Conservation (phyloP, 2,888 invertebrate species). For the Synergus japonicus region DNA sequence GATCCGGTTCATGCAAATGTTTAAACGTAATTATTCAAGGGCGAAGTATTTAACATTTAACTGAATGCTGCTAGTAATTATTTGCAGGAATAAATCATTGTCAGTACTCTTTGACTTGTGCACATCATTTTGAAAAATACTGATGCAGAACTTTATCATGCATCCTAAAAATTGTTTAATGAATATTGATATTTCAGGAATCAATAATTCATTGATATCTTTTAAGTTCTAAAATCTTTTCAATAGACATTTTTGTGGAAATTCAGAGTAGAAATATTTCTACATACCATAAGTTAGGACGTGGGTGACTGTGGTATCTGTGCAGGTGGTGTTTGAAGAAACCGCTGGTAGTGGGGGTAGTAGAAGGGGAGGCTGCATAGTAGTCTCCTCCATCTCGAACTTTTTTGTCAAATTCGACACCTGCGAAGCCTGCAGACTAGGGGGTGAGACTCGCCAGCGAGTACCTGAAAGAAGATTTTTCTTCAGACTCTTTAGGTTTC, state of each 20-base stretch:
- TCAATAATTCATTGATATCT: not conserved
- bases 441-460: slow-evolving; percentile 1
- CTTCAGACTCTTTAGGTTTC: not conserved
- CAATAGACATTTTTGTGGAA: not conserved
- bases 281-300: slow-evolving; percentile 80
- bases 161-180: no score
- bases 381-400: slow-evolving; percentile 21
- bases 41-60: not conserved
- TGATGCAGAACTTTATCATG: not conserved
- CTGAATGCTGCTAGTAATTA: not conserved
- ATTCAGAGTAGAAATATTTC: slow-evolving; percentile 39
- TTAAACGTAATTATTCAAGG: not conserved
- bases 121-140: not conserved
- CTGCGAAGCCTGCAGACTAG: slow-evolving; percentile 41
- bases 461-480: slow-evolving; percentile 23
- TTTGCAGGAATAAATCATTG: not conserved
- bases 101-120: no score
- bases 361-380: slow-evolving; percentile 35
- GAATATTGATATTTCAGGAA: not conserved
- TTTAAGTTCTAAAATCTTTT: no score
- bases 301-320: slow-evolving; percentile 79
- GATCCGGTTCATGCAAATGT: not conserved
- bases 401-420: slow-evolving; percentile 52
- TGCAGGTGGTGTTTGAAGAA: slow-evolving; percentile 44
- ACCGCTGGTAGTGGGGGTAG: slow-evolving; percentile 49